Percentiles rank a stretch among this genome's conserved stretches.
phyloP scores from a whole-genome alignment of 2,888 invertebrate species.

The Lasioglossum vierecki region DNA sequence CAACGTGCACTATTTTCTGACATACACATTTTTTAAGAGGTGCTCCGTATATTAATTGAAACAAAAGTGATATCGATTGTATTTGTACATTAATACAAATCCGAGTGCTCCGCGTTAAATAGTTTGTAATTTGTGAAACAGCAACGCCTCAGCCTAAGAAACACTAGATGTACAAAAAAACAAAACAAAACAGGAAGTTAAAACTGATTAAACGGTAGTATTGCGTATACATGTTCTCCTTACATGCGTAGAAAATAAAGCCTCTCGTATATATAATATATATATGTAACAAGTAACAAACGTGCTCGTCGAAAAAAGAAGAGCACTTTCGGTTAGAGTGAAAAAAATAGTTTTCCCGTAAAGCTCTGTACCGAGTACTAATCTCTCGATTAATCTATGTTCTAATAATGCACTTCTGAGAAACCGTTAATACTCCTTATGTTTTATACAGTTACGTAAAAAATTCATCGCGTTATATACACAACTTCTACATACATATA shows the following conservation, averaged over 20 bases:
- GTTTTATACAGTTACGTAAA: constrained; percentile 25
- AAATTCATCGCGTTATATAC: constrained; percentile 19
- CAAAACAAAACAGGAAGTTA: constrained; percentile 25
- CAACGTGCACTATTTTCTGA: constrained; percentile 42
- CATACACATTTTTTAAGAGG: constrained; percentile 26
- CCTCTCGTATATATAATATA: constrained; percentile 24
- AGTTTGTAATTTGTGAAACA: constrained; percentile 34
- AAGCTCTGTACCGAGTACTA: constrained; percentile 33
- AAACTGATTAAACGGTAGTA: constrained; percentile 37
- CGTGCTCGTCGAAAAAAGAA: constrained; percentile 18
- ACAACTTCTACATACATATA: constrained; percentile 16
- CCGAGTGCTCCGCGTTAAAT: constrained; percentile 24
- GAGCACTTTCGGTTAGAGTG: constrained; percentile 21
- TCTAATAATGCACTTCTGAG: background rate
- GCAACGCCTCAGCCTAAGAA: constrained; percentile 27
- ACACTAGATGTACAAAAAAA: constrained; percentile 48
- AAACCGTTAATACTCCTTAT: background rate
- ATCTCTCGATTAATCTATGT: constrained; percentile 10
- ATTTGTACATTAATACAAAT: background rate
- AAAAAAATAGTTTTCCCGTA: constrained; percentile 33
- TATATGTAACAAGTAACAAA: constrained; percentile 51
- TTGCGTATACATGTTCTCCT: constrained; percentile 56
- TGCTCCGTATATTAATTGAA: constrained; percentile 31
- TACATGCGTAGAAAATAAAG: constrained; percentile 61
- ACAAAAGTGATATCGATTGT: constrained; percentile 14